Evolutionary conservation across 2,797 vertebrate genomes (phyloP), one percentile per base, ranked within the genome.

Genomic region (Cynodonichthys magdalenae): DNA sequence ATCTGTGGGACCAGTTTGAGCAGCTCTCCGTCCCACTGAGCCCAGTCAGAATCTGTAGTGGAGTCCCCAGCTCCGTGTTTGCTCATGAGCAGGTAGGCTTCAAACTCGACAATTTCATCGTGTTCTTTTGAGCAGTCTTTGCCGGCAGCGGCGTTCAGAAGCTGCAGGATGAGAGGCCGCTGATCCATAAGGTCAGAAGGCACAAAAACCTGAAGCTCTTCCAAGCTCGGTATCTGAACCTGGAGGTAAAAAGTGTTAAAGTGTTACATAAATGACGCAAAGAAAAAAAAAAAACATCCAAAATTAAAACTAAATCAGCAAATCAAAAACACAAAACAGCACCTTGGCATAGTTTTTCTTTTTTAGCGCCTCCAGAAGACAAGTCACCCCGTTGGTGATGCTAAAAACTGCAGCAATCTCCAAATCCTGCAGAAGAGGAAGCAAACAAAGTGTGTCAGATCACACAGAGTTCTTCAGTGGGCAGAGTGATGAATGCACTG

Each of bases 71-170:
- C 92, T 29, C 91, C 76, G 12, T 94, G 94, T 73, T 99, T 99
- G 85, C 95, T 97, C 89, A 99, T 96, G 1, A 99, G 93, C 54
- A 99, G 92, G 63, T 95, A 96, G 34, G 95, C 92, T 9, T 98
- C 96, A 0, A 96, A 90, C 5, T 96, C 93, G 0, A 89, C 72
- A 1, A 95, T 83, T 0, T 99, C 97, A 6, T 99, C 96, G 0
- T 93, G 94, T 67, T 99, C 96, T 83, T 96, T 97, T 1, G 96
- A 97, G 83, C 97, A 99, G 86, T 98, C 97, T 80, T 98, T 97
- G 11, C 97, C 98, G 0, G 96, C 95, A 6, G 97, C 96, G 0
- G 97, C 95, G 17, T 96, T 97, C 36, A 99, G 94, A n/a, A 99
- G 89, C 86, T 98, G 96, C 75, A 99, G 88, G 81, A 99, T 95